phyloP scores from a whole-genome alignment of 2,888 invertebrate genomes.

The Amiota mariae region DNA sequence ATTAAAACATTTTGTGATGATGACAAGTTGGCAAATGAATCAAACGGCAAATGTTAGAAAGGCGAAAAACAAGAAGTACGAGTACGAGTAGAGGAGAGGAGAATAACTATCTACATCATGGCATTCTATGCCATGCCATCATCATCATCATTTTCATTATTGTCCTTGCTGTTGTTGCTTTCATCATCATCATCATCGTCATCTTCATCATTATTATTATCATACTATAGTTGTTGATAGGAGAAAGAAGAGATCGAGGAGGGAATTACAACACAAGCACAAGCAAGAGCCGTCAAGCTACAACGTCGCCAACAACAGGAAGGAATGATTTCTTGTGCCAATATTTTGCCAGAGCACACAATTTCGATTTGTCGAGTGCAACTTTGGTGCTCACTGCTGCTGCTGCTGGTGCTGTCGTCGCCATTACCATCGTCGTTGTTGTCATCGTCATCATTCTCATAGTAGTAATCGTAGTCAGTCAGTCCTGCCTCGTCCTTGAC shows the following conservation, averaged over 20 bases:
- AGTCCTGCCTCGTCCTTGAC: conserved; percentile 36
- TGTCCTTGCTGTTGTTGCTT: neutral
- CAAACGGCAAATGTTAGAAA: conserved; percentile 32
- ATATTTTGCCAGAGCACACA: conserved; percentile 73
- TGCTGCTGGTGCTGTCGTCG: conserved; percentile 23
- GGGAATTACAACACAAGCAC: conserved; percentile 39
- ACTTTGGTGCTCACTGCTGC: conserved; percentile 65
- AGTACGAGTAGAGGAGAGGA: no score
- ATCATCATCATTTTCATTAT: conserved; percentile 9
- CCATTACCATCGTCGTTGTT: conserved; percentile 36
- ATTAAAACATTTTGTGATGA: conserved; percentile 64
- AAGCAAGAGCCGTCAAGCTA: conserved; percentile 30
- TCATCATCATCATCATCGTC: conserved; percentile 5
- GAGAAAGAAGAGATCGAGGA: no score
- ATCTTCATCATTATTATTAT: conserved; percentile 53
- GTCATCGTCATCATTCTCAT: conserved; percentile 46
- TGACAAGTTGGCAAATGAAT: conserved; percentile 65
- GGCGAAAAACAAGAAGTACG: no score
- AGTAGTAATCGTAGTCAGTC: conserved; percentile 3
- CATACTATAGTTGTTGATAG: conserved; percentile 47
- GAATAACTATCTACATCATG: neutral
- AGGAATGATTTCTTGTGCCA: conserved; percentile 73
- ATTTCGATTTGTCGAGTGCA: conserved; percentile 73
- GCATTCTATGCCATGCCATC: conserved; percentile 15
- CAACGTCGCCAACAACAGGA: conserved; percentile 63